Percentiles rank a stretch among this genome's conserved stretches.
These are phyloP conservation scores for Itoplectis maculator DNA, from an alignment of 2,888 invertebrate species.

Conservation along the genomic window DNA sequence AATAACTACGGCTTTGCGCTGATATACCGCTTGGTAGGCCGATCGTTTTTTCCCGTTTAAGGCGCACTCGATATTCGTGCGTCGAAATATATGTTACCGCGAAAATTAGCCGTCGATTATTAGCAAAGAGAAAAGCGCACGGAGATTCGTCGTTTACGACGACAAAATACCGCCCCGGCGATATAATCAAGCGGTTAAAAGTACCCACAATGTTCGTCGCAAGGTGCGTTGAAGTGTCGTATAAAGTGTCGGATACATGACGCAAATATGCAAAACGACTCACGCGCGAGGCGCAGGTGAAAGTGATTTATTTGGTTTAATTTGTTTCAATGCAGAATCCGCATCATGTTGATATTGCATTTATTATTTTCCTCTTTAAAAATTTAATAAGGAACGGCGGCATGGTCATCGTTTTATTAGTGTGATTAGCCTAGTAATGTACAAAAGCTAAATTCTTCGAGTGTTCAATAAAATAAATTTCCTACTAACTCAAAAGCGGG, in stretches of 20 bases:
- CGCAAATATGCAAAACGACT: neutral
- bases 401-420: no score
- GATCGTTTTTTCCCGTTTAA: slow-evolving; percentile 13
- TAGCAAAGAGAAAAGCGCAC: neutral
- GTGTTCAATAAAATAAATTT: neutral
- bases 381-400: no score
- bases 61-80: no score
- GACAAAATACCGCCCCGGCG: neutral
- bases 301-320: neutral
- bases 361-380: no score
- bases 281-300: neutral
- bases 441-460: no score
- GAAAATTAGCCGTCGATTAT: slow-evolving; percentile 11
- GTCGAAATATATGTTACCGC: neutral
- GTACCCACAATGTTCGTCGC: neutral
- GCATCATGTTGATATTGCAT: no score
- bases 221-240: neutral
- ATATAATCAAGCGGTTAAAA: neutral
- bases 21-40: neutral
- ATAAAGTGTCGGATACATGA: neutral
- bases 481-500: neutral
- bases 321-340: no score
- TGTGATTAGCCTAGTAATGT: no score
- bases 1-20: slow-evolving; percentile 10
- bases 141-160: neutral